Evolutionary conservation across 2,113 vertebrate genomes (phyloP).

Genomic region (Scytalopus superciliaris): DNA sequence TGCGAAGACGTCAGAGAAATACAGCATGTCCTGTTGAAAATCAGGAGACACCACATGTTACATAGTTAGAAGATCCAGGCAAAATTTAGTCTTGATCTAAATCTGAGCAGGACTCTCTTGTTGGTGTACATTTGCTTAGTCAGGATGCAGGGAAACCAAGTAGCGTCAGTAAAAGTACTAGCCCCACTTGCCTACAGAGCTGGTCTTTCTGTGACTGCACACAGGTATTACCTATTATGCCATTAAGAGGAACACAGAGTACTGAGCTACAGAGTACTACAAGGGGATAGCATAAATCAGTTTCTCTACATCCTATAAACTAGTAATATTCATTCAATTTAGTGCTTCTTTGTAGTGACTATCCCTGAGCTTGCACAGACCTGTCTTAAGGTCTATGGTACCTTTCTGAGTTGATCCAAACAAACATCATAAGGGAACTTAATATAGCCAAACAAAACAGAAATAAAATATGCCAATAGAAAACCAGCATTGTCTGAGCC

Average conservation of each 20-base stretch:
- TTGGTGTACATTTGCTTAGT: not conserved
- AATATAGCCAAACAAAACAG: not conserved
- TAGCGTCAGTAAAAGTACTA: not conserved
- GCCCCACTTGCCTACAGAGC: not conserved
- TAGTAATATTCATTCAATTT: not conserved
- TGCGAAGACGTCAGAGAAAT: not conserved
- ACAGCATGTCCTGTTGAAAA: not conserved
- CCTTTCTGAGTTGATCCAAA: not conserved
- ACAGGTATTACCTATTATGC: not conserved
- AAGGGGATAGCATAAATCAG: not conserved
- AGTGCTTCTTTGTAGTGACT: not conserved
- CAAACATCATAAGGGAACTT: not conserved
- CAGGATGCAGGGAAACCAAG: not conserved
- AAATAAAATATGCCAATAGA: not conserved
- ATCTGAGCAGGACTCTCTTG: not conserved
- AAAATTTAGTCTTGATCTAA: not conserved
- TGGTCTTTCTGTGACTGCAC: not conserved
- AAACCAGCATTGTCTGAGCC: not conserved
- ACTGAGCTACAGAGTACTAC: not conserved
- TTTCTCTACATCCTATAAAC: not conserved
- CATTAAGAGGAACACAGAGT: not conserved
- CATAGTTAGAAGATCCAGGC: not conserved
- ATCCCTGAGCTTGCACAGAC: not conserved
- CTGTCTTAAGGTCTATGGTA: not conserved
- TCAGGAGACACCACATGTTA: not conserved